Evolutionary conservation across 2,888 invertebrate genomes (phyloP).

Genomic region (Drosophila algonquin): DNA sequence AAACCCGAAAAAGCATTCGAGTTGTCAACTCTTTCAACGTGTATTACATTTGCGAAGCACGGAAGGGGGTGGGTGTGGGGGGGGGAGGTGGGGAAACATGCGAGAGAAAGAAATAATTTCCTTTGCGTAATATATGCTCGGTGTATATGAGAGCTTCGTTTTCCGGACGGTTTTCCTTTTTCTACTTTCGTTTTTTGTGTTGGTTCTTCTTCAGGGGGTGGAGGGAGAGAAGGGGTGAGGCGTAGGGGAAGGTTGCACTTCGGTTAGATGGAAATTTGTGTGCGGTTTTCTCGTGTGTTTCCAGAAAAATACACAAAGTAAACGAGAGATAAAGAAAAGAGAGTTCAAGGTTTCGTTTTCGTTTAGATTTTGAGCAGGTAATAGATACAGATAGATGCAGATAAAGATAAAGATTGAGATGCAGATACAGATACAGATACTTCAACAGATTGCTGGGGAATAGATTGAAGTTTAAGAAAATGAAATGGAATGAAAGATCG

Average conservation of each 20-base stretch:
- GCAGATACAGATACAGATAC: neutral
- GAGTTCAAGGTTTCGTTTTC: neutral
- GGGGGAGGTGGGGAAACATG: slow-evolving; percentile 46
- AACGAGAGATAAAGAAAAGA: neutral
- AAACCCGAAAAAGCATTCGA: slow-evolving; percentile 49
- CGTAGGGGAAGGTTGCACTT: slow-evolving; percentile 5
- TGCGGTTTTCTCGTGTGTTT: slow-evolving; percentile 32
- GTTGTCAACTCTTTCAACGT: slow-evolving; percentile 79
- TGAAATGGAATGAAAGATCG: neutral
- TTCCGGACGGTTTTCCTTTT: slow-evolving; percentile 30
- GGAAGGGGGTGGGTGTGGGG: neutral
- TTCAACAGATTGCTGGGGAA: neutral
- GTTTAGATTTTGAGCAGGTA: neutral
- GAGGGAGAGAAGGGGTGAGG: neutral
- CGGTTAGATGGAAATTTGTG: slow-evolving; percentile 21
- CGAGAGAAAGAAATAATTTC: slow-evolving; percentile 64
- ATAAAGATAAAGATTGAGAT: neutral
- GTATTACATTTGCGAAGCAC: slow-evolving; percentile 73
- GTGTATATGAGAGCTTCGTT: slow-evolving; percentile 37
- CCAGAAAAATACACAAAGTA: neutral
- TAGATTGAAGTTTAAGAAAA: neutral
- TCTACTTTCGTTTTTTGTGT: slow-evolving; percentile 20
- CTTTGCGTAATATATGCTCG: slow-evolving; percentile 59
- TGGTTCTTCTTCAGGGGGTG: slow-evolving; percentile 23
- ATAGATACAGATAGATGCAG: neutral